Conservation (phyloP, 2,888 invertebrate species). For the Gastrophysa polygoni region DNA sequence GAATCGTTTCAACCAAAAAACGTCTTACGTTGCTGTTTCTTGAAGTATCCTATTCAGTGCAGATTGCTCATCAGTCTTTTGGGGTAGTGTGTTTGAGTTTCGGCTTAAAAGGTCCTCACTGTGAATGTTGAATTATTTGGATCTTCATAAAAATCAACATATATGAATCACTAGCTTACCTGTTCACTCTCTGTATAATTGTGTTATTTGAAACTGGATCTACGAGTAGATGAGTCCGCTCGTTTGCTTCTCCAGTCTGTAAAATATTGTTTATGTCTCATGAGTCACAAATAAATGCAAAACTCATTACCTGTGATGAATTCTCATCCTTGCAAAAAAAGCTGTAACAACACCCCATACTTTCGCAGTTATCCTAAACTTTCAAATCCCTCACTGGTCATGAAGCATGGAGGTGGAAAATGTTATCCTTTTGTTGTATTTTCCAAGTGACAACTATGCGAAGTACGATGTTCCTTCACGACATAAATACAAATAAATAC, state of each 20-base stretch:
- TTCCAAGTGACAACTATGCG: background rate
- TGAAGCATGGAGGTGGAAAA: constrained; percentile 16
- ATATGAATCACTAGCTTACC: constrained; percentile 51
- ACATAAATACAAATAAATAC: background rate
- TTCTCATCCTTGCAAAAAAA: constrained; percentile 72
- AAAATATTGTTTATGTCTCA: constrained; percentile 22
- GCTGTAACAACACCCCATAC: constrained; percentile 75
- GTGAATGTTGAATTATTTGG: constrained; percentile 34
- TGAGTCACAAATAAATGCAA: constrained; percentile 1
- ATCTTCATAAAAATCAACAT: background rate
- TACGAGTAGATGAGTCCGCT: constrained; percentile 78
- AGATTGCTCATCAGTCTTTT: constrained; percentile 89
- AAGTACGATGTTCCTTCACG: no score
- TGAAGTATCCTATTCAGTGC: constrained; percentile 88
- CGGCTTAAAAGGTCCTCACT: constrained; percentile 71
- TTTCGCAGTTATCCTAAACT: constrained; percentile 26
- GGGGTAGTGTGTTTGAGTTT: constrained; percentile 68
- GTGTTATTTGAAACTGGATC: constrained; percentile 79
- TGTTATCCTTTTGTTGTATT: background rate
- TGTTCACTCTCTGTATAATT: constrained; percentile 72
- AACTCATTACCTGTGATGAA: constrained; percentile 71
- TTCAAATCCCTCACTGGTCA: constrained; percentile 17
- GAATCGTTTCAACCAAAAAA: constrained; percentile 40
- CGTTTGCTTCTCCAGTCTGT: constrained; percentile 69
- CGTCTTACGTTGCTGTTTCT: constrained; percentile 89